phyloP scores from a whole-genome alignment of 1,140 invertebrate genomes.

The Hydropsyche tenuis region DNA sequence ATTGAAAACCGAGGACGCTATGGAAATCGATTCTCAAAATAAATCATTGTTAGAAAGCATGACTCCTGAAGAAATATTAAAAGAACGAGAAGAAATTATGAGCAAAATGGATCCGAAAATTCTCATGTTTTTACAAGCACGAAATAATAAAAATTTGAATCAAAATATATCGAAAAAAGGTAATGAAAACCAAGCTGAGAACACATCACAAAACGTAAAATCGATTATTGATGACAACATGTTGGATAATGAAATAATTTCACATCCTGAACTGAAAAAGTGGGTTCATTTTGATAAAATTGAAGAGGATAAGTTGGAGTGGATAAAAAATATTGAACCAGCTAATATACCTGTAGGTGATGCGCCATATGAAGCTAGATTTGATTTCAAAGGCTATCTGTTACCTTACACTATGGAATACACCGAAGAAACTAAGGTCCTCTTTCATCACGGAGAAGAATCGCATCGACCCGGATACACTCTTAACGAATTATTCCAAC shows the following conservation, averaged over 20 bases:
- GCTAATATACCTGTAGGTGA: conserved; percentile 56
- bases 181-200: conserved; percentile 52
- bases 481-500: conserved; percentile 82
- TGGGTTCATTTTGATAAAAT: conserved; percentile 84
- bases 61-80: conserved; percentile 76
- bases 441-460: conserved; percentile 93
- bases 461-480: conserved; percentile 89
- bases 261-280: conserved; percentile 67
- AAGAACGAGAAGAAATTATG: conserved; percentile 73
- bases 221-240: conserved; percentile 49
- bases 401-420: conserved; percentile 72
- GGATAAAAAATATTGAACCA: conserved; percentile 77
- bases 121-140: conserved; percentile 70
- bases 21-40: conserved; percentile 79
- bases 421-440: conserved; percentile 63
- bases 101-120: conserved; percentile 71
- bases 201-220: conserved; percentile 41
- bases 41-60: conserved; percentile 70
- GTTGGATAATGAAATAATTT: conserved; percentile 67
- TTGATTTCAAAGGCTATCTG: conserved; percentile 72
- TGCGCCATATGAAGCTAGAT: conserved; percentile 75
- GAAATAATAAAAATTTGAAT: conserved; percentile 54
- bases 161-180: conserved; percentile 38
- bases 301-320: conserved; percentile 84
- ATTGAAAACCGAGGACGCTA: conserved; percentile 62